A percentile compares a stretch with the other conserved stretches of the same genome.
phyloP scores from a whole-genome alignment of 37 sponge, comb jelly and placozoan species.

The Ephydatia muelleri region DNA sequence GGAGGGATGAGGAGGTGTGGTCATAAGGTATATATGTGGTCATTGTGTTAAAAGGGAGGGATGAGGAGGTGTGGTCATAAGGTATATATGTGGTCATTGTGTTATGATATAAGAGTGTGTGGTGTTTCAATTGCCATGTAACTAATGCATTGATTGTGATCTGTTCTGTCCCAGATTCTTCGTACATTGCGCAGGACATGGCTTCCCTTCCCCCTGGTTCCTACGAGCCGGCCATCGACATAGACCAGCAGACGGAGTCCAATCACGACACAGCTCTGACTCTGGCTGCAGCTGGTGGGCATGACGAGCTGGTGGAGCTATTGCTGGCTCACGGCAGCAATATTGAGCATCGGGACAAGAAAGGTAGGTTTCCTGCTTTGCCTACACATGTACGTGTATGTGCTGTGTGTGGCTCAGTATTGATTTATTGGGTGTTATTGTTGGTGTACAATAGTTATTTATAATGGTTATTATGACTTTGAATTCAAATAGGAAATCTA shows the following conservation, averaged over 20 bases:
- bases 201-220: constrained; percentile 43
- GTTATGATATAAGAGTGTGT: too few species aligned
- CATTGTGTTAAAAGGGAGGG: too few species aligned
- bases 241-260: constrained; percentile 82
- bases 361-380: constrained; percentile 32
- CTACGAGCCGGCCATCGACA: constrained; percentile 73
- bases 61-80: too few species aligned
- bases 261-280: constrained; percentile 95
- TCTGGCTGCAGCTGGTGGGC: constrained; percentile 83
- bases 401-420: not conserved
- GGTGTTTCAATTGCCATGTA: too few species aligned
- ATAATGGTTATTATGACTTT: too few species aligned
- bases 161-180: constrained; percentile 11
- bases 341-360: constrained; percentile 91
- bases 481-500: too few species aligned
- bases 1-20: too few species aligned
- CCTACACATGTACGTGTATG: not conserved
- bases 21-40: too few species aligned
- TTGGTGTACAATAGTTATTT: too few species aligned
- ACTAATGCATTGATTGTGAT: too few species aligned
- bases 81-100: not conserved
- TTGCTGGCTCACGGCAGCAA: constrained; percentile 70
- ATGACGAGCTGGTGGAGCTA: constrained; percentile 86
- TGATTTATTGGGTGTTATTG: too few species aligned
- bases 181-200: constrained; percentile 39